Evolutionary conservation across 1,140 invertebrate genomes (phyloP), one percentile per base, ranked within the genome.

Genomic region (Nylanderia fulva): DNA sequence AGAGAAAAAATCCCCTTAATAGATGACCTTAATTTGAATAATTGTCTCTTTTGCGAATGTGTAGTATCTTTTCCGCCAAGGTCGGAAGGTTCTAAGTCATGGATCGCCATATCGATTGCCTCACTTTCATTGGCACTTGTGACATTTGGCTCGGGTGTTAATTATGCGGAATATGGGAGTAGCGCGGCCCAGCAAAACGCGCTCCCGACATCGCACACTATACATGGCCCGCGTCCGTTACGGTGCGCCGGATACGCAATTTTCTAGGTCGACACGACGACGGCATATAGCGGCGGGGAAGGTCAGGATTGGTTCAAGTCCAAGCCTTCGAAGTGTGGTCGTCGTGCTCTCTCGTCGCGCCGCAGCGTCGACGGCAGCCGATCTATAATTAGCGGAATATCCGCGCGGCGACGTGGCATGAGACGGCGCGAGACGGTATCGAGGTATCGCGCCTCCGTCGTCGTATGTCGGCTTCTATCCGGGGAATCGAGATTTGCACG

Each of bases 251-350:
- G 64, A 85, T 87, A 79, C 85, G 86, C 86, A 89, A 92, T 93
- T 94, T 93, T 93, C 92, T 94, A 93, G 93, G 93, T 94, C 93
- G 93, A 36, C 85, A 89, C 89, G 91, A 89, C 89, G 91, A 90
- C 89, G 64, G 29, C 36, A 61, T 48, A 48, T 15, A 24, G 88
- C 90, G 91, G 90, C 92, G 92, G 89, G 93, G 92, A 94, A 94
- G 93, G 93, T 94, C 93, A 94, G 92, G 93, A 94, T 94, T 94
- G 93, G 92, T 94, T 94, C 93, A 94, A 94, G 93, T 94, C 93
- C 93, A 94, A 93, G 88, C 77, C 77, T 72, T 72, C 91, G 89
- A 79, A 92, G 88, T 91, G 86, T 91, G 86, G 89, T 89, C 87
- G 87, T 69, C 86, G 76, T 64, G 84, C 42, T 66, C 42, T 66